Percentiles rank a stretch among this genome's conserved stretches.
Conservation (phyloP, 1,140 invertebrate genomes). For the Kradibia gibbosae region DNA sequence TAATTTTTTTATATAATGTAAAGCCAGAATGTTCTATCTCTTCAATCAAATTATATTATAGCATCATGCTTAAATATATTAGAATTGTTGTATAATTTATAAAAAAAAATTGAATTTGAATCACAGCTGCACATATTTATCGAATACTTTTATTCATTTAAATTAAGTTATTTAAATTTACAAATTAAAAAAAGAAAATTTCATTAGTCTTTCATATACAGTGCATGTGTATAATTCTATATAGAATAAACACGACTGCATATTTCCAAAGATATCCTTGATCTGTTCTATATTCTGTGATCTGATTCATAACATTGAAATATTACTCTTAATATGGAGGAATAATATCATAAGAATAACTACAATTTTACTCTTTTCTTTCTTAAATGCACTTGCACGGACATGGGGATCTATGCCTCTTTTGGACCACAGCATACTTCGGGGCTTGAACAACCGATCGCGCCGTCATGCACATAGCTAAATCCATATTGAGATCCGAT, state of each 20-base stretch:
- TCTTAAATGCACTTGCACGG: background rate
- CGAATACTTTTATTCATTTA: background rate
- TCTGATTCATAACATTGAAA: slow-evolving; percentile 1
- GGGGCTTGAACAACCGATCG: background rate
- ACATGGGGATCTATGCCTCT: background rate
- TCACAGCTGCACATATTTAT: background rate
- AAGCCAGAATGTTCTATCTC: background rate
- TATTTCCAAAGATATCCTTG: slow-evolving; percentile 15
- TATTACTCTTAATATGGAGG: background rate
- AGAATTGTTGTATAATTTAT: too few relatives aligned
- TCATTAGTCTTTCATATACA: background rate
- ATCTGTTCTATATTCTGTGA: background rate
- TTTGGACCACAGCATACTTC: too few relatives aligned
- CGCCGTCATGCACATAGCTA: background rate
- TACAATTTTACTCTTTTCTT: background rate
- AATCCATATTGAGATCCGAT: slow-evolving; percentile 10
- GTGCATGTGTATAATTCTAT: background rate
- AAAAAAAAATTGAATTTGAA: too few relatives aligned
- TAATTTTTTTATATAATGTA: background rate
- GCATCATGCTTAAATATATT: too few relatives aligned
- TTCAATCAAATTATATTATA: slow-evolving; percentile 12
- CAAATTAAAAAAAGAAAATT: background rate
- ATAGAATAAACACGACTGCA: background rate
- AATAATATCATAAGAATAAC: slow-evolving; percentile 1
- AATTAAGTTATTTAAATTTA: background rate